These are phyloP conservation scores for Coregonus suidteri DNA, from an alignment of 2,797 vertebrate species.

Conservation along the genomic window DNA sequence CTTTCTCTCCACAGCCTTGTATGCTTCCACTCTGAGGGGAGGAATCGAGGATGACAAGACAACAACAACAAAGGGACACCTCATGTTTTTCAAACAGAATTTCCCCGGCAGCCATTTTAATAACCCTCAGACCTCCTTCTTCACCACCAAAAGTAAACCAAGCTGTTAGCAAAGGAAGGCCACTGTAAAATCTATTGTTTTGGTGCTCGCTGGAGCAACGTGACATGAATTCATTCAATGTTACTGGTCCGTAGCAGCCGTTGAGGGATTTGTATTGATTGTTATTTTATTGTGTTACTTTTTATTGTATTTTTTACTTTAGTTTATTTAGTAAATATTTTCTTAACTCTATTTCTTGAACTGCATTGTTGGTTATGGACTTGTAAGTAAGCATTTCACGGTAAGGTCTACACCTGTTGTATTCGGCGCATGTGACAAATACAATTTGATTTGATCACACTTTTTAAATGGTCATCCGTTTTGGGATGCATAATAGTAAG, in stretches of 20 bases:
- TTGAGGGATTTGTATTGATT: conserved; percentile 29
- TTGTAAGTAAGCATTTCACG: no score
- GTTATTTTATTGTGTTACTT: no score
- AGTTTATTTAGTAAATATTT: no score
- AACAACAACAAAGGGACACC: not conserved
- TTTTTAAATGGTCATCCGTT: not conserved
- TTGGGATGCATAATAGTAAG: conserved; percentile 14
- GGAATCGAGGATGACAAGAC: not conserved
- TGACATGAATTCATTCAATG: conserved; percentile 39
- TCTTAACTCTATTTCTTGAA: no score
- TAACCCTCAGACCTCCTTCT: not conserved
- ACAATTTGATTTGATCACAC: conserved; percentile 9
- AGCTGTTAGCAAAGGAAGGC: not conserved
- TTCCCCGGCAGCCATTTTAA: conserved; percentile 41
- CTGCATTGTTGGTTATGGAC: no score
- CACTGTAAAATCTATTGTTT: conserved; percentile 37
- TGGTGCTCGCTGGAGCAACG: conserved; percentile 22
- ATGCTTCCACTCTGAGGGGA: not conserved
- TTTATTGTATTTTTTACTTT: no score
- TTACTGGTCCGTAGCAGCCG: conserved; percentile 11
- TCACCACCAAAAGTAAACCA: not conserved
- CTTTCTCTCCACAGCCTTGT: not conserved
- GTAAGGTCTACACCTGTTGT: no score
- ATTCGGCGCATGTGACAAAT: no score
- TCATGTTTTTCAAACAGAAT: conserved; percentile 19